Conservation (phyloP, 2,888 invertebrate genomes). For the Polymixis flavicincta region DNA sequence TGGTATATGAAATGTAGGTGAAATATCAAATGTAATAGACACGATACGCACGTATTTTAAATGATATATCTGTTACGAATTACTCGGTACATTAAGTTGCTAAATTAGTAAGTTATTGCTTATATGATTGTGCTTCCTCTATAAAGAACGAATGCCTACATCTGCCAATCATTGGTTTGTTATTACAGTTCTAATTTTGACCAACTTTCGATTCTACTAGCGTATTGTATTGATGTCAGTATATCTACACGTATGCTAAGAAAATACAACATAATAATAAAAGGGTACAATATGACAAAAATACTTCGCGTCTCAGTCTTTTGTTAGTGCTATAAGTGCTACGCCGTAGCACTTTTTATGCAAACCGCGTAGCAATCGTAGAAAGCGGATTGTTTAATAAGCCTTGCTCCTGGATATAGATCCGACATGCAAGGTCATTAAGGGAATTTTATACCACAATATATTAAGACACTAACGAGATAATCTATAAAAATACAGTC, state of each 20-base stretch:
- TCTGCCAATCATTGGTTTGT: constrained; percentile 65
- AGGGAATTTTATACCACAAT: constrained; percentile 34
- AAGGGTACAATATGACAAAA: background rate
- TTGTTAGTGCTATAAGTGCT: constrained; percentile 17
- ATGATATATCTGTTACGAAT: constrained; percentile 58
- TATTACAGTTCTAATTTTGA: constrained; percentile 65
- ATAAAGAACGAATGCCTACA: constrained; percentile 66
- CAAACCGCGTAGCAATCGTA: constrained; percentile 47
- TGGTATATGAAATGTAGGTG: constrained; percentile 55
- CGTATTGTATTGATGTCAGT: constrained; percentile 62
- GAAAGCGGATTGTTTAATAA: constrained; percentile 24
- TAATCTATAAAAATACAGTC: constrained; percentile 33
- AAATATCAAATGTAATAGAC: constrained; percentile 46
- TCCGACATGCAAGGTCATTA: constrained; percentile 51
- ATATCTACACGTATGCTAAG: constrained; percentile 19
- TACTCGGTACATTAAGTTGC: constrained; percentile 53
- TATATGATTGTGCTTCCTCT: constrained; percentile 67
- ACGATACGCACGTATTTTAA: constrained; percentile 61
- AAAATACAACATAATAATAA: constrained; percentile 16
- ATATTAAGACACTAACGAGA: constrained; percentile 45
- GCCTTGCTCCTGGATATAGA: constrained; percentile 31
- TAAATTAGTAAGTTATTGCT: constrained; percentile 68
- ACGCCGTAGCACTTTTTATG: constrained; percentile 51
- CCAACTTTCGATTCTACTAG: constrained; percentile 79
- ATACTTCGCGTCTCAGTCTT: constrained; percentile 13